Base-by-base conservation (phyloP, 2,113 vertebrate species). In the Lepisosteus oculatus region DNA sequence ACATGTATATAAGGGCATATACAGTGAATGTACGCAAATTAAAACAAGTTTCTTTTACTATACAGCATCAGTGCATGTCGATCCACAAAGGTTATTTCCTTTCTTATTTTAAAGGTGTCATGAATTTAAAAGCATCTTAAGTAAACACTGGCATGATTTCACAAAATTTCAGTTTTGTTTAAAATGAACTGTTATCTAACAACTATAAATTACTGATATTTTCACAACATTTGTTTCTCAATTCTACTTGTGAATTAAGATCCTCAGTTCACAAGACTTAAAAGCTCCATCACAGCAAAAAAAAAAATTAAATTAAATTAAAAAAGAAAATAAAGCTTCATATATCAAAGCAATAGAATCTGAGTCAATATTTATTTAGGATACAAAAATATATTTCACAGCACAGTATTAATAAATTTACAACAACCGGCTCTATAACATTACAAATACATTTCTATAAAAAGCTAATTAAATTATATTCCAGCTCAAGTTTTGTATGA, bases 331-430 rank as follows among this genome's bases (percentile, higher is more conserved):
- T 51, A 71, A 72, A 43, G 74, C 68, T 67, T 67, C 76, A 84
- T 78, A 83, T 70, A 78, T 67, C 61, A 72, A 75, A 15, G 65
- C 63, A 79, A 85, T 78, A 84, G 43, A 85, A 79, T 84, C 70
- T 84, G 44, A 79, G 80, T 74, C 79, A 75, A 79, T 87, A 91
- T 91, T 86, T 90, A 91, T 89, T 91, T 69, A 73, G 85, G 82
- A 91, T 98, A 98, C 89, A 98, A 99, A 98, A 98, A 99, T 97
- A 97, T 92, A 97, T 94, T 95, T 93, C 90, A 88, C 86, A 84
- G 85, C 84, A 84, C 80, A 86, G 82, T 69, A 82, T 85, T 73
- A 69, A 83, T 61, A 83, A 70, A 87, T 85, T 78, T 92, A 91
- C 86, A 92, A 86, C 90, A 88, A 87, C 85, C 80, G 89, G 88